These are phyloP conservation scores for zebrafish (Danio rerio) DNA, from an alignment of 2,113 vertebrate genomes.

Conservation along the genomic window DNA sequence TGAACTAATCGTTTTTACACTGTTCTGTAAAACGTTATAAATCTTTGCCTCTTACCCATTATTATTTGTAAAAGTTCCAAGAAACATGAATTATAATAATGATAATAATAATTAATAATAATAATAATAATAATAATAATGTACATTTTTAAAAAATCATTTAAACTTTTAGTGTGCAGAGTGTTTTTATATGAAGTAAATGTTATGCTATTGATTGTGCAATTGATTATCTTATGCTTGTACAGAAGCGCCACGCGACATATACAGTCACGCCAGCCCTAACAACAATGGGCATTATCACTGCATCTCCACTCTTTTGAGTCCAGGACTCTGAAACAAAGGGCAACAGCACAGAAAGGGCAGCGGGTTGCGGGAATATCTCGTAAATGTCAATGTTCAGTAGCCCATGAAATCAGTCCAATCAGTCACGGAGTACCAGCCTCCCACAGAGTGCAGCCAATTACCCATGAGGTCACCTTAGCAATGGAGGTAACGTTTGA, in stretches of 20 bases:
- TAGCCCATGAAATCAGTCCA: conserved; percentile 47
- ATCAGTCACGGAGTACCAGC: conserved; percentile 31
- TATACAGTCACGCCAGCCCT: neutral
- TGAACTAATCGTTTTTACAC: too few species aligned
- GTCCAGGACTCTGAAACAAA: conserved; percentile 37
- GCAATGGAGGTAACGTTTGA: conserved; percentile 34
- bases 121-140: too few species aligned
- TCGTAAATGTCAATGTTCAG: conserved; percentile 44
- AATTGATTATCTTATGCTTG: neutral
- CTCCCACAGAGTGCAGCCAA: conserved; percentile 41
- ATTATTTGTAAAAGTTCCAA: too few species aligned
- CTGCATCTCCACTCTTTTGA: neutral
- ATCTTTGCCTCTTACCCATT: too few species aligned
- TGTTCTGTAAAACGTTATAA: too few species aligned
- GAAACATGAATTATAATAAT: too few species aligned
- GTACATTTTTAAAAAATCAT: too few species aligned
- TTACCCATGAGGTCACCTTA: conserved; percentile 44
- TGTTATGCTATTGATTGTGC: too few species aligned
- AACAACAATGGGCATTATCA: neutral
- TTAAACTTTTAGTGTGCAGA: too few species aligned
- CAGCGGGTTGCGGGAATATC: conserved; percentile 8
- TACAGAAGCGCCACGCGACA: neutral
- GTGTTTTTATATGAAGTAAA: too few species aligned
- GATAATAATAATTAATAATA: too few species aligned
- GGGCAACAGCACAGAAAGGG: conserved; percentile 36